Conservation (phyloP, 2,113 vertebrate genomes). For the Alexandromys fortis region DNA sequence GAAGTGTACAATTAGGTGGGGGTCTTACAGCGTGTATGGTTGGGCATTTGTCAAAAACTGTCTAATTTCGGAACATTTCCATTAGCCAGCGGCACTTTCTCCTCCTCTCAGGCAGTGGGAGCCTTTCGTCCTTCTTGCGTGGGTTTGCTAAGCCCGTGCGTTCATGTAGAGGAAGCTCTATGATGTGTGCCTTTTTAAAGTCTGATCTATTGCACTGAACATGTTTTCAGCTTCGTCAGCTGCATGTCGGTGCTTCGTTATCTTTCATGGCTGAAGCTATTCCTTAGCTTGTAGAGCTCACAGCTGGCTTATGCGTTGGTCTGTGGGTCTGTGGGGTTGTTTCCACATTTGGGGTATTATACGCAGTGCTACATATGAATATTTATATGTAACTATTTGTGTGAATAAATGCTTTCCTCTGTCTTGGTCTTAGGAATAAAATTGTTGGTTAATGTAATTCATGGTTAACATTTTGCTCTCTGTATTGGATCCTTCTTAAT, state of each 20-base stretch:
- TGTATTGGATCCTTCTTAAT: conserved; percentile 47
- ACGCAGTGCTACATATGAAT: neutral
- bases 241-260: neutral
- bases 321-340: neutral
- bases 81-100: too few species aligned
- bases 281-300: neutral
- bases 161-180: neutral
- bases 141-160: neutral
- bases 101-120: neutral
- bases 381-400: neutral
- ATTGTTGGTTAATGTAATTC: neutral
- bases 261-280: neutral
- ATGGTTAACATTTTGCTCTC: conserved; percentile 21
- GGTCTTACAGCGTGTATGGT: neutral
- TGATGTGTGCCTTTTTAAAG: neutral
- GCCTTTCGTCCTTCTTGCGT: neutral
- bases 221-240: neutral
- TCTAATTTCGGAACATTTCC: neutral
- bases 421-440: neutral
- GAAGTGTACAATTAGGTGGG: neutral
- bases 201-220: neutral
- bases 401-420: neutral
- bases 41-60: neutral
- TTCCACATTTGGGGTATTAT: neutral
- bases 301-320: neutral